Evolutionary conservation across 2,797 vertebrate genomes (phyloP), one percentile per base, ranked within the genome.

Genomic region (Merluccius polli): DNA sequence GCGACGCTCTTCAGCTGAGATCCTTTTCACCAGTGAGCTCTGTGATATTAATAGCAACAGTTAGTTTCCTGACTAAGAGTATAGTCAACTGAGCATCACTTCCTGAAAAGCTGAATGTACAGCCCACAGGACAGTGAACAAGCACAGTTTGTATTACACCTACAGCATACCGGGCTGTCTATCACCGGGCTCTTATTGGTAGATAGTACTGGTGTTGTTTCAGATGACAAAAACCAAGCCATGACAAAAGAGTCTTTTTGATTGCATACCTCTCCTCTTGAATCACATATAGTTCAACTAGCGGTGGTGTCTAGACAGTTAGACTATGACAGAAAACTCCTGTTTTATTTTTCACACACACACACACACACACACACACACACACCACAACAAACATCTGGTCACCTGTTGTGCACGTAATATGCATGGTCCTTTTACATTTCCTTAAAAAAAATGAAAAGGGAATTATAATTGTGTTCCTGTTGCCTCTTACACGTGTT

Each of bases 31-130:
- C 81, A 78, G 70, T 85, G 70, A 65, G 29, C 29, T 7, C 85
- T 9, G 85, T 75, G 27, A 81, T 93, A 93, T 92, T 85, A 92
- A 93, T 93, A 94, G 90, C 87, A 86, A 82, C 84, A 74, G 83
- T 86, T 83, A 80, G 83, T 93, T 95, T 95, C 94, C 94, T 94
- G 92, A 92, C 92, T 88, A 89, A 85, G 83, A 77, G 85, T 84
- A 81, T 48, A 65, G 24, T 13, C 59, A 0, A 84, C 83, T 83
- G 85, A 79, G 83, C 85, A 88, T 84, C 87, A 94, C 93, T 95
- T 95, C 94, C 94, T 94, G 91, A 90, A 94, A 93, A 65, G 59
- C 59, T 27, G n/a, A 65, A 27, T 12, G 59, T 65, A 65, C 59
- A 65, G 24, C 59, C 59, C 59, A 65, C 24, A 13, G 9, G 24